These are phyloP conservation scores for Pseudochirops corinnae DNA, from an alignment of 2,797 vertebrate genomes.

Conservation along the genomic window DNA sequence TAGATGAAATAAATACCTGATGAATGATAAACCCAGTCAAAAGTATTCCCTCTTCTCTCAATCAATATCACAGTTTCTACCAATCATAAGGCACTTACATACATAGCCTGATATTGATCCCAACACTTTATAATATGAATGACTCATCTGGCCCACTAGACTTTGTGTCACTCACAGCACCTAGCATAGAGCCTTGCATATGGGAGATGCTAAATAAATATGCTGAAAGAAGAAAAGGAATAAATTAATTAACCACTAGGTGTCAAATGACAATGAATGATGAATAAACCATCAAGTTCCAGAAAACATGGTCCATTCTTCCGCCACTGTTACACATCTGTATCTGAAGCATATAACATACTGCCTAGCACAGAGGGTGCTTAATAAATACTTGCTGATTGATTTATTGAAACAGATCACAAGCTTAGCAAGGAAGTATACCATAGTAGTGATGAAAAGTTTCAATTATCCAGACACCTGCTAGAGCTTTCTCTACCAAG, in stretches of 20 bases:
- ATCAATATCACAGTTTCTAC: neutral
- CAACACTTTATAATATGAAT: too few species aligned
- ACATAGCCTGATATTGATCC: neutral
- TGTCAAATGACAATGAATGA: conserved; percentile 14
- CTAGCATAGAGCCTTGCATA: too few species aligned
- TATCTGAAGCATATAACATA: neutral
- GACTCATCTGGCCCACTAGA: too few species aligned
- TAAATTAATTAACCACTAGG: conserved; percentile 37
- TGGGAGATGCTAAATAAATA: neutral
- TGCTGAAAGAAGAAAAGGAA: neutral
- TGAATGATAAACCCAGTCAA: neutral
- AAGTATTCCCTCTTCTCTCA: neutral
- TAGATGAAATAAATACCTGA: neutral
- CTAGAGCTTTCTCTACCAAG: neutral
- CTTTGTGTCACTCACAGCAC: too few species aligned
- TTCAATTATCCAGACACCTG: neutral
- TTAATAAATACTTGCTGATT: too few species aligned
- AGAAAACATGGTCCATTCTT: neutral
- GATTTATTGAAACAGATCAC: neutral
- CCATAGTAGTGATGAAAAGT: neutral
- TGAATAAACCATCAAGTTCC: neutral
- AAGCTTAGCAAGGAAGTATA: neutral
- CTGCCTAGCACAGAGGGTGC: too few species aligned
- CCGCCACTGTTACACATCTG: neutral
- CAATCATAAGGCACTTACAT: neutral